These are phyloP conservation scores for Drosophila subquinaria DNA, from an alignment of 2,888 invertebrate genomes.

Conservation along the genomic window DNA sequence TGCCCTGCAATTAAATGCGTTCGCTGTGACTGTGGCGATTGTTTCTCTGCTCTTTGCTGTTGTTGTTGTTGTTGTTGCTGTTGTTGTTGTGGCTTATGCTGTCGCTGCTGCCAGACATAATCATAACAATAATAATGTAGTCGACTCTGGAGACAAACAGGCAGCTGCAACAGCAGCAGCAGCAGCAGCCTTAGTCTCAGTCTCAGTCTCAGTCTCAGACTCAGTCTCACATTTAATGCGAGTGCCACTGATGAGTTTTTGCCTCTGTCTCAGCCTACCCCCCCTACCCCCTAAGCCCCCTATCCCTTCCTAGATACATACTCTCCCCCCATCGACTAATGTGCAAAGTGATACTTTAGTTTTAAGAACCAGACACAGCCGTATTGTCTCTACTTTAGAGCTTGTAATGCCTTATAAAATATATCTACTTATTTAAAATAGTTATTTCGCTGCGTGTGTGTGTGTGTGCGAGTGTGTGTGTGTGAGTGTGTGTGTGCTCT, in stretches of 20 bases:
- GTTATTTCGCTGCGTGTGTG: constrained; percentile 45
- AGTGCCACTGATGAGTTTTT: constrained; percentile 68
- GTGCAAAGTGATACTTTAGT: constrained; percentile 64
- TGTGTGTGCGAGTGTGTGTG: constrained; percentile 17
- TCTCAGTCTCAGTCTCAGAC: neutral
- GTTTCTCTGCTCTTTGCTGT: constrained; percentile 21
- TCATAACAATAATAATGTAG: constrained; percentile 80
- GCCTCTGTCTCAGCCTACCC: constrained; percentile 3
- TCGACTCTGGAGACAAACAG: constrained; percentile 67
- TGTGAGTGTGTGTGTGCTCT: constrained; percentile 50
- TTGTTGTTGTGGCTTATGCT: constrained; percentile 53
- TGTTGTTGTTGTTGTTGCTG: constrained; percentile 22
- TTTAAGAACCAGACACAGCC: constrained; percentile 32
- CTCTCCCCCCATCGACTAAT: constrained; percentile 34
- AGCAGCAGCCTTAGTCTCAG: too few species aligned
- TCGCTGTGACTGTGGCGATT: constrained; percentile 27
- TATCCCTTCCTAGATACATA: neutral
- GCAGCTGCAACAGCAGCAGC: constrained; percentile 34
- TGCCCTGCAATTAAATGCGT: constrained; percentile 74
- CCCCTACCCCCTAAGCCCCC: neutral
- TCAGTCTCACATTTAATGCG: constrained; percentile 37
- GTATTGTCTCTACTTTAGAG: constrained; percentile 35
- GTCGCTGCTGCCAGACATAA: constrained; percentile 78
- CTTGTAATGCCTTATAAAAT: constrained; percentile 77
- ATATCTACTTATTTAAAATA: constrained; percentile 78